These are phyloP conservation scores for Drosophila emarginata DNA, from an alignment of 2,888 invertebrate genomes.

Conservation along the genomic window DNA sequence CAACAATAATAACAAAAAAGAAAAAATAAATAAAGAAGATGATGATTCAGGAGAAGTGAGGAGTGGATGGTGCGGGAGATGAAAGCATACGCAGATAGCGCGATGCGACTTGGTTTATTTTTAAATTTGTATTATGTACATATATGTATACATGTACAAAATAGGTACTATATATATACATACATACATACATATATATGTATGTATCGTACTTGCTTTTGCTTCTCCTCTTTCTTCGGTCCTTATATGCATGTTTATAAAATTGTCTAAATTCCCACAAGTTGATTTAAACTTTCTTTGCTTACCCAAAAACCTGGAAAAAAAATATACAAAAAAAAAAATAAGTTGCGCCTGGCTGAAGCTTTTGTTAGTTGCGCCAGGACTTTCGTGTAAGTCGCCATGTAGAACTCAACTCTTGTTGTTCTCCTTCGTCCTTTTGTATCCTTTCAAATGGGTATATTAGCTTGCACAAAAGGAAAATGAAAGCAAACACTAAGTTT, in stretches of 20 bases:
- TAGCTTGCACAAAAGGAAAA: neutral
- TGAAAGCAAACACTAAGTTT: no score
- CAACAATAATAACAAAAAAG: conserved; percentile 34
- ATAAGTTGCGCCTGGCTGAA: conserved; percentile 46
- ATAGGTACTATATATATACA: neutral
- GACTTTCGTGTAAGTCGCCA: conserved; percentile 42
- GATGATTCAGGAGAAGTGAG: conserved; percentile 2
- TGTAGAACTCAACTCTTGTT: conserved; percentile 30
- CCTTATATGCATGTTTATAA: conserved; percentile 70
- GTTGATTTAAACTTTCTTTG: conserved; percentile 77
- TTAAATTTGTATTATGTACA: conserved; percentile 73
- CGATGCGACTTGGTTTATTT: conserved; percentile 69
- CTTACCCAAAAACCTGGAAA: conserved; percentile 20
- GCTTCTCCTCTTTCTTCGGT: neutral
- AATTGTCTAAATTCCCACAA: conserved; percentile 79
- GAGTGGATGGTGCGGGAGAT: conserved; percentile 26
- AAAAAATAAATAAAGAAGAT: conserved; percentile 12
- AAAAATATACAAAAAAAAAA: conserved; percentile 31
- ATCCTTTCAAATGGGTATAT: neutral
- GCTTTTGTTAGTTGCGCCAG: conserved; percentile 51
- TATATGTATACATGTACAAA: conserved; percentile 10
- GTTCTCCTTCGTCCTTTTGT: conserved; percentile 4
- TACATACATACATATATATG: conserved; percentile 27
- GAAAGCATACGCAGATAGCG: conserved; percentile 69
- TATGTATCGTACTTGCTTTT: conserved; percentile 24